Conservation (phyloP, 2,797 vertebrate species). For the Xiphophorus birchmanni region DNA sequence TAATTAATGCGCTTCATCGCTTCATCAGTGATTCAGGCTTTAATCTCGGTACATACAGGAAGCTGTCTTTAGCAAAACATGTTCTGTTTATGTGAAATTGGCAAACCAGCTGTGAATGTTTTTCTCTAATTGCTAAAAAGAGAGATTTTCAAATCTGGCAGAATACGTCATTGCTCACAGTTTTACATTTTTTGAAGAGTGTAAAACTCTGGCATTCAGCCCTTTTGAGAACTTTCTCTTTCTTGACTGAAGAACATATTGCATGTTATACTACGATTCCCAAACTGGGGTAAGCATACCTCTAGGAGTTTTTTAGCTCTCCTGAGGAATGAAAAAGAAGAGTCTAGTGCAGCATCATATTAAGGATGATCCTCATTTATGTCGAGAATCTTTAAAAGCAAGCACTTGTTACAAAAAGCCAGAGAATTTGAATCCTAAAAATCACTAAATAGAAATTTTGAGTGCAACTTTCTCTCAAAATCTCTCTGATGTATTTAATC, state of each 20-base stretch:
- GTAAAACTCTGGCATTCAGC: background rate
- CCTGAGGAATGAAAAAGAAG: conserved; percentile 46
- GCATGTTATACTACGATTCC: conserved; percentile 53
- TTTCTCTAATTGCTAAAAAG: conserved; percentile 4
- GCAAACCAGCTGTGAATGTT: background rate
- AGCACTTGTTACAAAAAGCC: conserved; percentile 42
- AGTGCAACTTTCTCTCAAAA: background rate
- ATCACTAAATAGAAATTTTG: conserved; percentile 8
- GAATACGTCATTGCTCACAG: background rate
- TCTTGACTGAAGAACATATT: conserved; percentile 43
- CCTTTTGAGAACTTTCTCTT: conserved; percentile 30
- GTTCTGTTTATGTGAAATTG: conserved; percentile 1
- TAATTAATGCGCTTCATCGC: conserved; percentile 13
- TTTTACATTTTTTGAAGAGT: background rate
- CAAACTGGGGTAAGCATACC: conserved; percentile 75
- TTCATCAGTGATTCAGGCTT: conserved; percentile 8
- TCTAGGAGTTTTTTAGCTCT: conserved; percentile 68
- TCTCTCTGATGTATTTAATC: conserved; percentile 1
- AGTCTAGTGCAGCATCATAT: conserved; percentile 69
- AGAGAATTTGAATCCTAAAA: conserved; percentile 40
- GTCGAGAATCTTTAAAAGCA: conserved; percentile 53
- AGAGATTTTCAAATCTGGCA: conserved; percentile 13
- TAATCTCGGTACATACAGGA: background rate
- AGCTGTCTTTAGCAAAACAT: background rate
- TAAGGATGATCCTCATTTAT: conserved; percentile 73